These are phyloP conservation scores for Ephialtes manifestator DNA, from an alignment of 2,888 invertebrate species.

Conservation along the genomic window DNA sequence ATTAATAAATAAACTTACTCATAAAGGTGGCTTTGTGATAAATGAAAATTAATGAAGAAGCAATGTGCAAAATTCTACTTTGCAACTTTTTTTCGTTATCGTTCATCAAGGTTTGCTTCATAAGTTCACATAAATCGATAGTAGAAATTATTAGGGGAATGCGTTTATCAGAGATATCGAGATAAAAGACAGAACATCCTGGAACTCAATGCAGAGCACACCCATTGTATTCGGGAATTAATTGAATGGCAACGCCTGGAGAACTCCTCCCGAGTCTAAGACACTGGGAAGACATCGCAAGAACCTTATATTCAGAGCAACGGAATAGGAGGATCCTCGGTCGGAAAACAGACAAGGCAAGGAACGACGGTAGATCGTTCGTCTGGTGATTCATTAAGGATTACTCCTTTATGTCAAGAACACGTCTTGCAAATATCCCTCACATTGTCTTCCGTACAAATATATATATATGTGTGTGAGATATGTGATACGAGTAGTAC, in stretches of 20 bases:
- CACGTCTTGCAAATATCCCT: conserved; percentile 55
- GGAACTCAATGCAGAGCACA: conserved; percentile 55
- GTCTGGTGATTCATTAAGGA: conserved; percentile 79
- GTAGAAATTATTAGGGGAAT: not conserved
- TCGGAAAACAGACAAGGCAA: conserved; percentile 58
- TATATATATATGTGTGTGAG: no score
- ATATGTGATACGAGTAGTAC: not conserved
- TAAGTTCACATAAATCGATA: not conserved
- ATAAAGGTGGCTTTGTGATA: no score
- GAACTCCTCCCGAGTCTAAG: conserved; percentile 65
- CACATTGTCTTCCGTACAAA: conserved; percentile 20
- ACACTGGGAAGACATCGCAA: conserved; percentile 48
- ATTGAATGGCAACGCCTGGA: conserved; percentile 77
- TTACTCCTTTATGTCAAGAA: conserved; percentile 80
- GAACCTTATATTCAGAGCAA: conserved; percentile 35
- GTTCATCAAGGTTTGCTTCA: no score
- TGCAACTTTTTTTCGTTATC: no score
- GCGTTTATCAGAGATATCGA: not conserved
- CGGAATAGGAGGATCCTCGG: conserved; percentile 64
- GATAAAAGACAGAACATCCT: conserved; percentile 40
- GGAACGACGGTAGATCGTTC: conserved; percentile 52
- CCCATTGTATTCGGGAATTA: conserved; percentile 82
- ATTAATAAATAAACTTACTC: no score
- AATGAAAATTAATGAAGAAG: no score
- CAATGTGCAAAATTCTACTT: no score